phyloP scores from a whole-genome alignment of 2,797 vertebrate species.

The Aselliscus stoliczkanus region DNA sequence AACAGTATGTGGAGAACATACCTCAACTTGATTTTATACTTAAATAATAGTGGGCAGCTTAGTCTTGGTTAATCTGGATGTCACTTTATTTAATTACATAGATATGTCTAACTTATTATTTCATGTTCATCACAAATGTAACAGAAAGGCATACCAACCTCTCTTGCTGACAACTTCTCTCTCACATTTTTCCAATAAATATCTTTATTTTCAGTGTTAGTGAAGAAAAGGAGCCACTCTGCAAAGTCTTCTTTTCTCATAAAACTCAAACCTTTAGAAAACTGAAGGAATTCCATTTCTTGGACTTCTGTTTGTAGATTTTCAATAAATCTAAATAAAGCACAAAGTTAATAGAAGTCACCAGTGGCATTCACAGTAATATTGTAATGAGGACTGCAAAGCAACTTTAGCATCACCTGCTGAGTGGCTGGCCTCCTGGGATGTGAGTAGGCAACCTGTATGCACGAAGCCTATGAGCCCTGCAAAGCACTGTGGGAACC shows the following conservation, averaged over 20 bases:
- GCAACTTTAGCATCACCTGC: background rate
- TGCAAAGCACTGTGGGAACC: too few species aligned
- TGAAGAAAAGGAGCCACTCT: constrained; percentile 97
- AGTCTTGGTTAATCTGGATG: background rate
- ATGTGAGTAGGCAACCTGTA: too few species aligned
- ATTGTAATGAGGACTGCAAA: fast-evolving
- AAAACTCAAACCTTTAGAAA: constrained; percentile 94
- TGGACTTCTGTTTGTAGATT: constrained; percentile 95
- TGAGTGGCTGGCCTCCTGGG: background rate
- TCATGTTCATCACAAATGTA: background rate
- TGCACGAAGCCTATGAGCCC: background rate
- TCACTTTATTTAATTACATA: background rate
- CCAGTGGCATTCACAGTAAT: background rate
- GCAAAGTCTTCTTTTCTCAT: constrained; percentile 98
- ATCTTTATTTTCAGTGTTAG: constrained; percentile 93
- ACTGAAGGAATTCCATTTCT: constrained; percentile 97
- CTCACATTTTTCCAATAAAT: constrained; percentile 95
- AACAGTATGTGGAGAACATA: background rate
- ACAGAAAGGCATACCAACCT: constrained; percentile 82
- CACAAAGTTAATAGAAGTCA: background rate
- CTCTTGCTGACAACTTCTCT: constrained; percentile 90
- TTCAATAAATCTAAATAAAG: constrained; percentile 93
- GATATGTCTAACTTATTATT: background rate
- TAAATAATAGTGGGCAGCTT: background rate
- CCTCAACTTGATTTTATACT: background rate